Conservation (phyloP, 2,113 vertebrate genomes). For the Oenanthe oenanthe region DNA sequence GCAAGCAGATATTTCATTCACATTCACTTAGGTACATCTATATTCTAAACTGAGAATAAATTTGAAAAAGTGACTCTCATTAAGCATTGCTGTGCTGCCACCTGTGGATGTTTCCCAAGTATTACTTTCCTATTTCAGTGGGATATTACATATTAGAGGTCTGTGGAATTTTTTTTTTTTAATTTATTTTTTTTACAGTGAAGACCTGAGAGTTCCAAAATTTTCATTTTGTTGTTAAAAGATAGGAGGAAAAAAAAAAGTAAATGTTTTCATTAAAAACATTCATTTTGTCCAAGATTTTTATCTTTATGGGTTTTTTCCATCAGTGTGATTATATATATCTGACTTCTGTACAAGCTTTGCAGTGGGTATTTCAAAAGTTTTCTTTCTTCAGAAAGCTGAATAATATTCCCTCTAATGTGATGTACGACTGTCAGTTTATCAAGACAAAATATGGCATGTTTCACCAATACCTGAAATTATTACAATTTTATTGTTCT, state of each 20-base stretch:
- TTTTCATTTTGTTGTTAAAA: neutral
- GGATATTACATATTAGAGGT: neutral
- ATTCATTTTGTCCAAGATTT: neutral
- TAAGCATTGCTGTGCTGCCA: constrained; percentile 32
- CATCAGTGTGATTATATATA: neutral
- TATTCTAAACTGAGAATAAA: neutral
- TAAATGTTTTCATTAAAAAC: neutral
- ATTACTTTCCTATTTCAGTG: neutral
- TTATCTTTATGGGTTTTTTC: neutral
- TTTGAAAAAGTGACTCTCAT: neutral
- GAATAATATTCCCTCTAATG: neutral
- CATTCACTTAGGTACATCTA: neutral
- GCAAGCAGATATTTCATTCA: neutral
- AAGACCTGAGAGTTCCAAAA: neutral
- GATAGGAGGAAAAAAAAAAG: neutral
- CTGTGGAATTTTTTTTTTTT: neutral
- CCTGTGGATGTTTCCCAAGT: constrained; percentile 20
- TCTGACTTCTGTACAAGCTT: neutral
- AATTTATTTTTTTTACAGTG: neutral
- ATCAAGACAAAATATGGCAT: neutral
- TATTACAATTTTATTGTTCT: neutral
- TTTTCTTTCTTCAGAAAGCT: neutral
- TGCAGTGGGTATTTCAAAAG: neutral
- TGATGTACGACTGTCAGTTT: neutral
- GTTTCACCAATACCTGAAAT: neutral